Base-by-base conservation (phyloP, 2,888 invertebrate species). In the Megaustenia siamemsis region DNA sequence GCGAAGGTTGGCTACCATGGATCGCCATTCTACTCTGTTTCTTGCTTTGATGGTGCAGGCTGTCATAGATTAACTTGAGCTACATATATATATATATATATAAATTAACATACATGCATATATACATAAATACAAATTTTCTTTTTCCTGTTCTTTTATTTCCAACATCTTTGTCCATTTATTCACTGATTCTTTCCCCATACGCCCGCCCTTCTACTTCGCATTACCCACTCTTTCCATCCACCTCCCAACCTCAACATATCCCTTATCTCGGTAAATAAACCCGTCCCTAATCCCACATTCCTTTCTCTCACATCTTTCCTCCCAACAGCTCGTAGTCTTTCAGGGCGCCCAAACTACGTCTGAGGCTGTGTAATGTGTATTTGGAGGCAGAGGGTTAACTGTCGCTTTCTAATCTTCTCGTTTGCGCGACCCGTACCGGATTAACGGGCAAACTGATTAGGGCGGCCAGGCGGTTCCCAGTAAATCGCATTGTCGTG, bases 361-460 rank as follows among this genome's bases (percentile, higher is more conserved):
- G 78, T 83, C 71, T 40, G 78, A 43, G 66, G 69, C 78, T 78
- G 78, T 78, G 78, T 83, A 78, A 77, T 82, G 82, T 82, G 82
- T 82, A 82, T 82, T 82, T 82, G 82, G 63, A 82, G 69, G 83
- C 83, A 77, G n/a, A 24, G 83, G 83, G 83, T 83, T 83, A 83
- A 83, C 83, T 83, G 83, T 78, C 83, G 83, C 78, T 77, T 71
- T 83, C 78, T 83, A 83, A 83, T 83, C 83, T 83, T 38, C 77
- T 76, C 68, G 83, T 71, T 53, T 75, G 77, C 60, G 68, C 35
- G 76, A 1, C 80, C 69, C 49, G 83, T 66, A 45, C 49, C 53
- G 77, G 83, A 83, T 77, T 83, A 76, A 77, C 71, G 71, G 68
- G 53, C 78, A 83, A 83, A 78, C 78, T 83, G 83, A 83, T 83